Evolutionary conservation across 2,797 vertebrate genomes (phyloP), one percentile per base, ranked within the genome.

Genomic region (Todus mexicanus): DNA sequence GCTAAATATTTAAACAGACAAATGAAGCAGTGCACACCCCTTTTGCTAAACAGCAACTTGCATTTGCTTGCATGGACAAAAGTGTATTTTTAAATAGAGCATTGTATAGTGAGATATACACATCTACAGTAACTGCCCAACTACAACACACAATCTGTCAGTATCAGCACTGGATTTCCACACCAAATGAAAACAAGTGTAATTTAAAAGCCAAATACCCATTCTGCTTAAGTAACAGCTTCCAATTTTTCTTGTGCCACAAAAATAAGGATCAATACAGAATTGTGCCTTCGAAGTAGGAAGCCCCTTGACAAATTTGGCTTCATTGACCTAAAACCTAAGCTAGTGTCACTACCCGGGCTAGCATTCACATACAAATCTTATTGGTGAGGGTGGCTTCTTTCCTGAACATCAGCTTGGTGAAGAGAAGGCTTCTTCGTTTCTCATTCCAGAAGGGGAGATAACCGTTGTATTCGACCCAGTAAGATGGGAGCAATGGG

Each of bases 401-500:
- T 75, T 97, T 98, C 89, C 97, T 97, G 69, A 98, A 96, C 98
- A 99, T 98, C 96, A 99, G 97, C 94, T 99, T 99, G 90, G 97
- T 94, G 91, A 99, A 98, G 74, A 98, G 76, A 38, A 98, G 96
- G 63, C 98, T 98, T 83, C 93, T 97, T 66, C 81, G 89, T 82
- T 97, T 98, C 76, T 79, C 96, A 14, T 68, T 93, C 90, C 97
- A 97, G 71, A 97, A 89, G 15, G 97, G 97, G 25, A 96, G 31
- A 53, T 97, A 97, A 45, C 98, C 95, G 66, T 98, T 98, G 89
- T 98, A 93, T 19, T 98, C 97, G 0, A 97, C 68, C 99, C 99
- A 99, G 95, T 99, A 99, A 43, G 99, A 99, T 13, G 97, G 98
- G 76, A 97, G 98, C 93, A 99, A 90, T 0, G 98, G 99, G 96